A percentile compares a stretch with the other conserved stretches of the same genome.
phyloP scores from a whole-genome alignment of 2,113 vertebrate species.

The Sarotherodon lohbergeri region DNA sequence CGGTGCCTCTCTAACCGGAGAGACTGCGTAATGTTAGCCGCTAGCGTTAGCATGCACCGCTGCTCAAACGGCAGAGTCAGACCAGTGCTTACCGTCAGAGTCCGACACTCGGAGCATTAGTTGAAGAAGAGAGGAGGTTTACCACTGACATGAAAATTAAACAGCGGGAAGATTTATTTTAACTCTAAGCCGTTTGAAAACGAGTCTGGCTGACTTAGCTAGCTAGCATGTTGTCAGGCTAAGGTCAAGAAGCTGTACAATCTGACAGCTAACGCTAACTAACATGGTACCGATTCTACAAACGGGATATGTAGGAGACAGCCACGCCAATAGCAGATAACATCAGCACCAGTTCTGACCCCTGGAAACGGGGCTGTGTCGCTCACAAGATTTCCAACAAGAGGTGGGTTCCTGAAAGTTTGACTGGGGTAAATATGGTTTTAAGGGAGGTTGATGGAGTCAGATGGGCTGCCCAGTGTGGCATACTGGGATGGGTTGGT shows the following conservation, averaged over 20 bases:
- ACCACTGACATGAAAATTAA: background rate
- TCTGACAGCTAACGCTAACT: conserved; percentile 44
- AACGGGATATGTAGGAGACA: background rate
- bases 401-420: background rate
- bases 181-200: background rate
- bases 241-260: conserved; percentile 66
- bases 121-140: background rate
- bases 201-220: background rate
- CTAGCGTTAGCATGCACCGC: conserved; percentile 38
- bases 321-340: background rate
- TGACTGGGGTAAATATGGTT: background rate
- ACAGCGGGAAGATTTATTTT: background rate
- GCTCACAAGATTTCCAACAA: background rate
- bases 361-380: background rate
- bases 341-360: too few species aligned
- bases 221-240: conserved; percentile 56
- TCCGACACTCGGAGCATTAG: background rate
- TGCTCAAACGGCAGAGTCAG: conserved; percentile 3
- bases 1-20: background rate
- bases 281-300: background rate
- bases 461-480: too few species aligned
- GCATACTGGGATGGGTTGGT: background rate
- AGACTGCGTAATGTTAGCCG: conserved; percentile 51
- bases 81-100: background rate
- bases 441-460: background rate